Percentiles rank a stretch among this genome's conserved stretches.
phyloP scores from a whole-genome alignment of 2,888 invertebrate species.

The Deroplatys truncata region DNA sequence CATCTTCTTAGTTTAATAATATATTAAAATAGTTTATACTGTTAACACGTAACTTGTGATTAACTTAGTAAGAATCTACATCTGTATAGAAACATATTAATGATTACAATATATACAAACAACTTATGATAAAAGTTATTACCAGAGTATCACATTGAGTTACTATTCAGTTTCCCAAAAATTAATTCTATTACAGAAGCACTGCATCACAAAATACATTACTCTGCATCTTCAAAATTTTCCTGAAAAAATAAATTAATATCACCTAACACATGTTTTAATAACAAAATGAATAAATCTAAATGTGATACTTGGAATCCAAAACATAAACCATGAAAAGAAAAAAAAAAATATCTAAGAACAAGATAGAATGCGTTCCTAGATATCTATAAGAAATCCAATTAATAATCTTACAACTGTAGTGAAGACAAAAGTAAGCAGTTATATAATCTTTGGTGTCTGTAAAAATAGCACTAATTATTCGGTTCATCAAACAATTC shows the following conservation, averaged over 20 bases:
- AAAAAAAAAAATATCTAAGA: background rate
- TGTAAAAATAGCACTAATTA: constrained; percentile 16
- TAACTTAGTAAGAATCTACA: background rate
- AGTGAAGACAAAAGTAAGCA: background rate
- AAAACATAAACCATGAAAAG: background rate
- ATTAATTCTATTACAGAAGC: background rate
- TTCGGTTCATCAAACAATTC: background rate
- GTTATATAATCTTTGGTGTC: constrained; percentile 19
- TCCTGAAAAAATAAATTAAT: background rate
- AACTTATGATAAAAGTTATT: background rate
- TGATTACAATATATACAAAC: background rate
- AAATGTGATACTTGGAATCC: background rate
- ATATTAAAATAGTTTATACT: background rate
- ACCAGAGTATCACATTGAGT: background rate
- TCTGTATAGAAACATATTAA: background rate
- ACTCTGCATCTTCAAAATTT: background rate
- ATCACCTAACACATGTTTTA: background rate
- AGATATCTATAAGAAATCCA: background rate
- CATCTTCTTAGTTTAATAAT: background rate
- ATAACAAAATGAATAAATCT: background rate
- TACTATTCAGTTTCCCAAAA: background rate
- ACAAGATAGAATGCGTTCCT: background rate
- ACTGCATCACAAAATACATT: background rate
- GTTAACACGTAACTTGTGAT: background rate
- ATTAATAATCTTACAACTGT: background rate